Evolutionary conservation across 2,888 invertebrate genomes (phyloP), one percentile per base, ranked within the genome.

Genomic region (Dynastes grantii): DNA sequence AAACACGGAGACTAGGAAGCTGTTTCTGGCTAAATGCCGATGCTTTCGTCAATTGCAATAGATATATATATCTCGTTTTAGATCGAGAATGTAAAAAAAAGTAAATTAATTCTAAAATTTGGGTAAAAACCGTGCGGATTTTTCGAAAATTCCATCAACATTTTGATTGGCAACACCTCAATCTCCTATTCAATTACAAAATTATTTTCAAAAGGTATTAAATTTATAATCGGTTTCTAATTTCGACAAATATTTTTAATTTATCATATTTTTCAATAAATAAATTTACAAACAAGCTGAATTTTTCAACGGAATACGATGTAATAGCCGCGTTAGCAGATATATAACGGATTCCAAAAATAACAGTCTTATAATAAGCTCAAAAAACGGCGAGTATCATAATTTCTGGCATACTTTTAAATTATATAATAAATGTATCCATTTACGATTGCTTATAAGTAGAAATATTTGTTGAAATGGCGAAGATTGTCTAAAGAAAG

Each of bases 1-100:
- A 79, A 87, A 86, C 87, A 86, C 85, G 78, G 79, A 86, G 87
- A 85, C 87, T 87, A 87, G 87, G 85, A 86, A 86, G 84, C 86
- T 83, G 83, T 81, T 83, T 83, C 84, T 88, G 88, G 88, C 88
- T 82, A 84, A 83, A 82, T 88, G 88, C 88, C 88, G 78, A 83
- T 80, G 86, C 85, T 87, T 86, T 85, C 85, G 85, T 86, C 87
- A 87, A 85, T 85, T 87, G 86, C 86, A 85, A 81, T 85, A 85
- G 84, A 84, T 86, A 85, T 75, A 82, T 81, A 84, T 84, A 82
- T 84, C 87, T 87, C 86, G 86, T 87, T 87, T 86, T 86, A 87
- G 86, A 85, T 85, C 82, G 81, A 81, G 83, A 82, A 83, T 83
- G 83, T 82, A 80, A 80, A 82, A 82, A 77, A 78, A 81, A 45